Evolutionary conservation across 1,140 invertebrate genomes (phyloP), one percentile per base, ranked within the genome.

Genomic region (Nebria ingens): DNA sequence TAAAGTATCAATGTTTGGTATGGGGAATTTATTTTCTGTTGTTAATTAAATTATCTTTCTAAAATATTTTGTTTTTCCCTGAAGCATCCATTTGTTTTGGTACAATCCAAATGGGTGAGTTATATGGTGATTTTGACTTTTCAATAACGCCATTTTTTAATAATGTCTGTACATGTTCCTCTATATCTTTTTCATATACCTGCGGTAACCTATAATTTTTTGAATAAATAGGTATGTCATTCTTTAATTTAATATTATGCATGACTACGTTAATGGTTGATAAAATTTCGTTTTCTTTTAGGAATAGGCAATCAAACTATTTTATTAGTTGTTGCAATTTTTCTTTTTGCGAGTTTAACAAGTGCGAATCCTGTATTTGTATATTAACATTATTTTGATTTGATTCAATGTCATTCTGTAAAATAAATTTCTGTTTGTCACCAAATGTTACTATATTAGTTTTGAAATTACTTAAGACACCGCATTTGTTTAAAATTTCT

Each of bases 71-170:
- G 69, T 64, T 2, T 72, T 15, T 52, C 69, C 56, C 63, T 1
- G 61, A 62, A 1, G 65, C 62, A 29, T 68, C 65, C 6, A 54
- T 2, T 56, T 69, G 68, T 42, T 70, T 70, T 0, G 63, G 63
- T 0, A 71, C 64, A 2, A 70, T 4, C 52, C 58, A 64, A 4
- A 65, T 42, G 1, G 64, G 64, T 12, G 53, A 54, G 51, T 57
- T 64, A 56, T 59, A 65, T 12, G 66, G 63, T 0, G 61, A 58
- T 6, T 34, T 52, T 1, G 55, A 62, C 34, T 55, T 68, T 62
- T 61, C 19, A 17, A 69, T 64, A 1, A 71, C 52, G 4, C 61
- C 63, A 9, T 57, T 21, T 25, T 58, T 22, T 42, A 69, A 40
- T 54, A 67, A n/a, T 12, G 19, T 20, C 17, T 49, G 12, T 12